Percentiles rank a stretch among this genome's conserved stretches.
Conservation (phyloP, 2,888 invertebrate genomes). For the Apotomis betuletana region DNA sequence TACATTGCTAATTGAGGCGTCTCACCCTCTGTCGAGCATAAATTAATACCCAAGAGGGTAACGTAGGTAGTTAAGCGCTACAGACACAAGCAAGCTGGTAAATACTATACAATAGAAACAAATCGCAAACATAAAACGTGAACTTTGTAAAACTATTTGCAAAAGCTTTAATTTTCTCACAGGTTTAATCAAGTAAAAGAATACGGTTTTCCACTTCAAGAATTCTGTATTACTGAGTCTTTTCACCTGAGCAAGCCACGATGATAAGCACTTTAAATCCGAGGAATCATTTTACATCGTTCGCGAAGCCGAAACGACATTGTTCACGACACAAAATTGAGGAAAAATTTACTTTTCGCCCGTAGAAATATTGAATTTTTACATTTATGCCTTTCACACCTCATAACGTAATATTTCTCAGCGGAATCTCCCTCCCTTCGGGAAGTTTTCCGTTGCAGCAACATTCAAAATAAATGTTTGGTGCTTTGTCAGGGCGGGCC, state of each 20-base stretch:
- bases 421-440: slow-evolving; percentile 66
- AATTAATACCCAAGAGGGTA: too few relatives aligned
- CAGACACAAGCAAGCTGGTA: too few relatives aligned
- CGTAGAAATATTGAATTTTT: slow-evolving; percentile 81
- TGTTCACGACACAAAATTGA: slow-evolving; percentile 69
- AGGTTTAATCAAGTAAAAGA: slow-evolving; percentile 4
- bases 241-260: slow-evolving; percentile 39
- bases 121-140: too few relatives aligned
- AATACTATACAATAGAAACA: too few relatives aligned
- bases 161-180: not conserved
- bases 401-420: slow-evolving; percentile 83
- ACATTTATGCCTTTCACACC: slow-evolving; percentile 83
- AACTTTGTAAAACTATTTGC: too few relatives aligned
- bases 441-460: slow-evolving; percentile 77
- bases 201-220: slow-evolving; percentile 21
- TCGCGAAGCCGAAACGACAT: slow-evolving; percentile 60
- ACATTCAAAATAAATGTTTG: slow-evolving; percentile 82
- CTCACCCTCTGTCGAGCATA: too few relatives aligned
- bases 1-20: too few relatives aligned
- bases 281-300: slow-evolving; percentile 41
- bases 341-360: slow-evolving; percentile 70
- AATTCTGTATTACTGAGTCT: not conserved
- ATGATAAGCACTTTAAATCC: slow-evolving; percentile 48
- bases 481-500: slow-evolving; percentile 71
- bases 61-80: too few relatives aligned